These are phyloP conservation scores for Cephus runcator DNA, from an alignment of 2,888 invertebrate genomes.

Conservation along the genomic window DNA sequence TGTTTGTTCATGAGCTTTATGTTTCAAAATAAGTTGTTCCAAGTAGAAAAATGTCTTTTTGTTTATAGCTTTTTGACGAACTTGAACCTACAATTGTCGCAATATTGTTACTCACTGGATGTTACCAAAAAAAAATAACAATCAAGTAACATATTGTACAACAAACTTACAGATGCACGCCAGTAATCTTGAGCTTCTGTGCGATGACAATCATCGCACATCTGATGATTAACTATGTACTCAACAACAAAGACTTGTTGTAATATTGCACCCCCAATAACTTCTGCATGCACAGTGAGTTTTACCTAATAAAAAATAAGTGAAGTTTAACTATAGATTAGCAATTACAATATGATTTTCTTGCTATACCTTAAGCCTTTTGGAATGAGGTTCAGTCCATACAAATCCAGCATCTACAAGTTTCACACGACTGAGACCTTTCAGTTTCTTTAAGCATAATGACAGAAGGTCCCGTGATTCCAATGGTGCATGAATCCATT, in stretches of 20 bases:
- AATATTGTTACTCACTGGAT: background rate
- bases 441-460: slow-evolving; percentile 91
- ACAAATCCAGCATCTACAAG: slow-evolving; percentile 96
- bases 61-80: slow-evolving; percentile 88
- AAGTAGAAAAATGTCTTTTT: slow-evolving; percentile 98
- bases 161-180: slow-evolving; percentile 78
- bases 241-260: slow-evolving; percentile 97
- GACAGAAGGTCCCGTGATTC: slow-evolving; percentile 92
- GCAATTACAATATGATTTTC: background rate
- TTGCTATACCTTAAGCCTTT: slow-evolving; percentile 84
- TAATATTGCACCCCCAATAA: slow-evolving; percentile 88
- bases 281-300: slow-evolving; percentile 95
- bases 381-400: slow-evolving; percentile 99
- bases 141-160: background rate
- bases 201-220: slow-evolving; percentile 98
- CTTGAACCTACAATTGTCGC: slow-evolving; percentile 75
- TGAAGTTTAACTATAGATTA: background rate
- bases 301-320: slow-evolving; percentile 71
- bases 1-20: slow-evolving; percentile 90
- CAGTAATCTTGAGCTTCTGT: slow-evolving; percentile 98
- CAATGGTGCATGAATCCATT: slow-evolving; percentile 87
- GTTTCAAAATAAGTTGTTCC: slow-evolving; percentile 96
- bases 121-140: slow-evolving; percentile 7
- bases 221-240: slow-evolving; percentile 89
- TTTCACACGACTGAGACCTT: slow-evolving; percentile 88